Percentiles rank a stretch among this genome's conserved stretches.
phyloP scores from a whole-genome alignment of 2,888 invertebrate species.

The Epirrhoe tristata region DNA sequence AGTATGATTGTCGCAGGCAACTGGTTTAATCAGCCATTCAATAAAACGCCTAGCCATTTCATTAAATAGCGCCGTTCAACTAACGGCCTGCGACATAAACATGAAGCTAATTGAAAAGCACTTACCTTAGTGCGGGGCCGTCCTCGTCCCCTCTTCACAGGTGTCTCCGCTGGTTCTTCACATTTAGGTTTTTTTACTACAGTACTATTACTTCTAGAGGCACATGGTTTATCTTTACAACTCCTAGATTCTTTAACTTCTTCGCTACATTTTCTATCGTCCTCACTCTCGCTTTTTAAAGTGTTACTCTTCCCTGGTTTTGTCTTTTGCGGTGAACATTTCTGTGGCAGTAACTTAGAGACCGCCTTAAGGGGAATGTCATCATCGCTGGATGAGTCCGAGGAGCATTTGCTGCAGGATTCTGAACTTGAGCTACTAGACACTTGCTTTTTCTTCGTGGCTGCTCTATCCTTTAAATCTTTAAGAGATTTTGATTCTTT shows the following conservation, averaged over 20 bases:
- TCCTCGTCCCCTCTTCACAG: conserved; percentile 69
- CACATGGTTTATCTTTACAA: conserved; percentile 72
- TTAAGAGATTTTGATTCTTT: conserved; percentile 62
- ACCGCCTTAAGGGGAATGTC: conserved; percentile 76
- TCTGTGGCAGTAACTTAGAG: conserved; percentile 68
- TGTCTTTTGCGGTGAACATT: conserved; percentile 64
- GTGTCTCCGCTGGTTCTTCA: conserved; percentile 62
- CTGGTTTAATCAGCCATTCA: too few species aligned
- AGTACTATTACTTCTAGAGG: conserved; percentile 56
- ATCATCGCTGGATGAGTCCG: conserved; percentile 78
- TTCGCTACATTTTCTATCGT: conserved; percentile 61
- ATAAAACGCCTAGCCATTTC: too few species aligned
- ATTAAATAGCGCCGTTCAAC: too few species aligned
- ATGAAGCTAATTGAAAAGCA: conserved; percentile 18
- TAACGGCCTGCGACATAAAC: neutral
- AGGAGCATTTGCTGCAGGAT: conserved; percentile 81
- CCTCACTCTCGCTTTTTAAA: conserved; percentile 69
- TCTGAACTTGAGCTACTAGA: conserved; percentile 80
- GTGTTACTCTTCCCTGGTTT: conserved; percentile 55
- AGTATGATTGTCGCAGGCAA: too few species aligned
- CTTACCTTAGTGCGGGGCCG: conserved; percentile 78
- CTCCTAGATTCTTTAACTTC: conserved; percentile 62
- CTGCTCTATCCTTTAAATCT: conserved; percentile 49
- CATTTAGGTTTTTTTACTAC: conserved; percentile 72
- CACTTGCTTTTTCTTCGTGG: conserved; percentile 62